phyloP scores from a whole-genome alignment of 2,888 invertebrate genomes.

The Pasiphila rectangulata region DNA sequence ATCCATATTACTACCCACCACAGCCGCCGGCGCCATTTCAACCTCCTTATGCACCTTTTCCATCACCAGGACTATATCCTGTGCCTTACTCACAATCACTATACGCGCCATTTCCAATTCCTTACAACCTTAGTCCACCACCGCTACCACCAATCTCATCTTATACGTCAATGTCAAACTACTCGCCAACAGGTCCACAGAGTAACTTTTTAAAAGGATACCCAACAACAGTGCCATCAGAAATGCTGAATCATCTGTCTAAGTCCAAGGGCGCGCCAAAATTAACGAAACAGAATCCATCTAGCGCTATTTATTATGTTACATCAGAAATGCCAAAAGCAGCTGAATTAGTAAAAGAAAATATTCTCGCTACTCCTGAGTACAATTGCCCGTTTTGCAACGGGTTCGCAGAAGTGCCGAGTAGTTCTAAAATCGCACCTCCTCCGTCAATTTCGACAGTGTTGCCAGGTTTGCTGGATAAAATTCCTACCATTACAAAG shows the following conservation, averaged over 20 bases:
- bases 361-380: constrained; percentile 1
- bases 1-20: neutral
- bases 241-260: too few relatives aligned
- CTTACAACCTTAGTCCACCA: neutral
- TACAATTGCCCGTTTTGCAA: constrained; percentile 28
- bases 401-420: constrained; percentile 28
- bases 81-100: neutral
- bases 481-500: constrained; percentile 31
- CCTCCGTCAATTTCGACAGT: constrained; percentile 32
- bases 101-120: neutral
- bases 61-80: neutral
- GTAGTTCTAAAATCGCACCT: constrained; percentile 29
- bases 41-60: neutral
- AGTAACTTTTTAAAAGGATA: too few relatives aligned
- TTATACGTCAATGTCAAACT: neutral
- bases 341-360: constrained; percentile 22
- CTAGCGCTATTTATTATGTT: constrained; percentile 42
- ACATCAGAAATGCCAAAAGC: constrained; percentile 36
- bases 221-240: too few relatives aligned
- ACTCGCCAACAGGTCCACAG: neutral
- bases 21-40: constrained; percentile 17
- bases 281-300: constrained; percentile 35
- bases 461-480: constrained; percentile 39
- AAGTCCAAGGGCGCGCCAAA: too few relatives aligned
- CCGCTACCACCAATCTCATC: neutral